Base-by-base conservation (phyloP, 2,113 vertebrate species). In the Cyphomyrus plagiostoma region DNA sequence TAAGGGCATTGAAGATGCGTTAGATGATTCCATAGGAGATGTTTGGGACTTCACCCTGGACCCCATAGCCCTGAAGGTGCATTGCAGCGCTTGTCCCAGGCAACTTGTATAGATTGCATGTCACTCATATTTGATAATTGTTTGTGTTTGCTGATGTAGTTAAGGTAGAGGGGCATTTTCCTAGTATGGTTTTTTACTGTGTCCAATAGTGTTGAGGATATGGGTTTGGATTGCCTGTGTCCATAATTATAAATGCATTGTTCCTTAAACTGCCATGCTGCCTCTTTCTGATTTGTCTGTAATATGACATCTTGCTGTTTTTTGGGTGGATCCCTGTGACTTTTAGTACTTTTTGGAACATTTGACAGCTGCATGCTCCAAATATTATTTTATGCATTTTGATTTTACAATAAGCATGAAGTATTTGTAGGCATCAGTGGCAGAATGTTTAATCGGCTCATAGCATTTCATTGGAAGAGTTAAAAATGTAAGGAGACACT, bases 31-130 rank as follows among this genome's bases (percentile, higher is more conserved):
- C 39, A 93, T 98, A 30, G 98, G 98, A 93, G 98, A 99, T 92
- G 98, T 99, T 83, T 99, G 98, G 98, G 98, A 99, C 94, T 99
- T 99, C 93, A 99, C 96, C 92, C 95, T 99, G 92, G 98, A 99
- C 93, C 98, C 98, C 30, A 98, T 99, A 89, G 95, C 97, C 82
- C 95, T 99, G 90, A 97, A 98, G 96, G 98, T 99, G 88, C 8
- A 15, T 15, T 21, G 74, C 26, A 42, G 15, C 3, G 4, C 30
- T 77, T 1, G 17, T 80, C 5, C 3, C 30, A 35, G 70, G 35
- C 35, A 42, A 1, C 30, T 19, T 80, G 35, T 30, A 19, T 42
- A 80, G 70, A 9, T 77, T 77, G 30, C 70, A 39, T 77, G 26
- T 80, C 6, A 2, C 15, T 2, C 35, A 42, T 42, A 42, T 35